Base-by-base conservation (phyloP, 2,797 vertebrate genomes). In the Eospalax fontanierii region DNA sequence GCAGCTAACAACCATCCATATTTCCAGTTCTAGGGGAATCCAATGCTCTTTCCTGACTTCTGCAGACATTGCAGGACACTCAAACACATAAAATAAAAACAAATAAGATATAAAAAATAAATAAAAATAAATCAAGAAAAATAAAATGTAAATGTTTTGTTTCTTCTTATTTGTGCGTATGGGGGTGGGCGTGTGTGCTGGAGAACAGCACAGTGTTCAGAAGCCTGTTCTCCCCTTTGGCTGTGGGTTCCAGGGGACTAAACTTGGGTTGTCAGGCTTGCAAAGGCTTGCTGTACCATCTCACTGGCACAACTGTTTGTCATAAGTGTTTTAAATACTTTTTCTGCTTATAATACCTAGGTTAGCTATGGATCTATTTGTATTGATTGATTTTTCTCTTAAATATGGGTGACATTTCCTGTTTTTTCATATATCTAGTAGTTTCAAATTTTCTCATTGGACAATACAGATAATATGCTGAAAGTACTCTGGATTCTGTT, bases 341-440 rank as follows among this genome's bases (percentile, higher is more conserved):
- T 75, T 93, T 28, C 76, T 84, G 12, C 68, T 75, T 70, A 66
- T 38, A 33, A 22, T 11, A 38, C 21, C 50, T 68, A 9, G 6
- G 21, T 80, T 73, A 66, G 35, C 59, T 70, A 7, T 79, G 54
- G 81, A 28, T 93, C 85, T 76, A 4, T 78, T 87, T 95, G 84
- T 95, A 19, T 26, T 57, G 71, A 59, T 38, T 93, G 57, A 2
- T 73, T 90, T 95, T 90, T 78, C 94, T 93, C n/a, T 85, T 93
- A 40, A 15, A 4, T 57, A 12, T 57, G 16, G 28, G 21, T 79
- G 80, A 46, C 11, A 15, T 87, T 90, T 84, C n/a, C 5, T 24
- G 24, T 22, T 70, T 93, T 54, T 82, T 85, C 57, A 76, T 7
- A 59, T 80, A 38, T 50, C 76, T 80, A 26, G 35, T 40, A 14